Conservation (phyloP, 2,888 invertebrate genomes). For the Megaustenia siamemsis region DNA sequence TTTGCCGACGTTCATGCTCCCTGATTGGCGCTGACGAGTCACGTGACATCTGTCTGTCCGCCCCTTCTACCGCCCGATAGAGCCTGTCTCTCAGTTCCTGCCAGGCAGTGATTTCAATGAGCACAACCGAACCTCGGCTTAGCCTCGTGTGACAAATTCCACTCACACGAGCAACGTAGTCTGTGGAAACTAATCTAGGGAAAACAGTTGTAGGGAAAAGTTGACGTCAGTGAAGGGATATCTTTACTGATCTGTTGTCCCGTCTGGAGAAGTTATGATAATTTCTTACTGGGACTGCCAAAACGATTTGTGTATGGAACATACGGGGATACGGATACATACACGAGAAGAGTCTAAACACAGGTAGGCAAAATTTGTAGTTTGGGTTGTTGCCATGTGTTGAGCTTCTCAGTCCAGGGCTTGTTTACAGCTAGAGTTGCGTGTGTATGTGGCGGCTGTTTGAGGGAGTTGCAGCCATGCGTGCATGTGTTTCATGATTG, state of each 20-base stretch:
- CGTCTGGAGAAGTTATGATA: neutral
- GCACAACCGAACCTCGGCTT: neutral
- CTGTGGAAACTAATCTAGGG: neutral
- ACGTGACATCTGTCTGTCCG: slow-evolving; percentile 49
- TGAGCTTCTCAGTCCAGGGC: neutral
- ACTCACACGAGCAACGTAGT: neutral
- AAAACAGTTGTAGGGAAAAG: neutral
- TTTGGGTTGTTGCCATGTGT: neutral
- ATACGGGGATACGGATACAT: neutral
- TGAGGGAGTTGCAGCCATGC: neutral
- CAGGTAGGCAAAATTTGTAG: slow-evolving; percentile 20
- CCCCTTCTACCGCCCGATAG: neutral
- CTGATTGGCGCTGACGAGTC: slow-evolving; percentile 45
- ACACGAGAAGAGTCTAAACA: neutral
- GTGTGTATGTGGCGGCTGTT: neutral
- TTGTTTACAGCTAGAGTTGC: neutral
- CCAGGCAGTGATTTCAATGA: slow-evolving; percentile 1
- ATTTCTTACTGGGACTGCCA: neutral
- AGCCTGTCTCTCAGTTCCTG: neutral
- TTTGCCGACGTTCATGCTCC: neutral
- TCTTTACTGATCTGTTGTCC: neutral
- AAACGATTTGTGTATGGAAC: neutral
- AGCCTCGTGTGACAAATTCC: slow-evolving; percentile 11
- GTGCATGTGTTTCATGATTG: neutral
- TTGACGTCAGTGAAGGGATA: neutral